Conservation (phyloP, 1,140 invertebrate species). For the Zaprionus gabonicus region DNA sequence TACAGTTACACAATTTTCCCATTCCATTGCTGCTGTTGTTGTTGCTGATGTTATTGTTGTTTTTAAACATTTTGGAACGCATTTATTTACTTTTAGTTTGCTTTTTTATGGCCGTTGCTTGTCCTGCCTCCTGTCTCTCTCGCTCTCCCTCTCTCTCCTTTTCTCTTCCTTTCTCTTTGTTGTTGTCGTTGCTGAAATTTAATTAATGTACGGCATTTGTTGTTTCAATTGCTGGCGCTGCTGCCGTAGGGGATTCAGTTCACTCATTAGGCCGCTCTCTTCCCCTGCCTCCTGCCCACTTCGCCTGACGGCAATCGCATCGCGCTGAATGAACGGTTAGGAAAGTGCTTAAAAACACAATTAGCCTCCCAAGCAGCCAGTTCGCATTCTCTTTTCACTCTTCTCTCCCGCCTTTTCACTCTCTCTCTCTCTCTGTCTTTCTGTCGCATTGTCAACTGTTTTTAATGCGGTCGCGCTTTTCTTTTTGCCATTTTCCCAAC, state of each 20-base stretch:
- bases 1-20: constrained; percentile 43
- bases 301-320: constrained; percentile 1
- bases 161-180: background rate
- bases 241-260: constrained; percentile 10
- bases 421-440: background rate
- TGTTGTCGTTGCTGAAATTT: constrained; percentile 37
- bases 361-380: constrained; percentile 32
- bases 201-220: constrained; percentile 45
- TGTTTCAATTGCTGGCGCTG: constrained; percentile 10
- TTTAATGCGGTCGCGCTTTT: constrained; percentile 15
- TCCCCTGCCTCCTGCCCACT: background rate
- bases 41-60: constrained; percentile 19
- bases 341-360: constrained; percentile 50
- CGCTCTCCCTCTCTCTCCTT: background rate
- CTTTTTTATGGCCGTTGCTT: constrained; percentile 15
- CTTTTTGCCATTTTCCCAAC: constrained; percentile 3
- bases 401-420: background rate
- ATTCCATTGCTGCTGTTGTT: constrained; percentile 1
- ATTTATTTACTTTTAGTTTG: constrained; percentile 57
- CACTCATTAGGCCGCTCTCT: constrained; percentile 36
- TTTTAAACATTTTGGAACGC: constrained; percentile 7
- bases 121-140: background rate
- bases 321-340: constrained; percentile 31
- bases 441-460: constrained; percentile 4
- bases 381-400: constrained; percentile 1